Evolutionary conservation across 2,797 vertebrate genomes (phyloP).

Genomic region (Neopelma chrysocephalum): DNA sequence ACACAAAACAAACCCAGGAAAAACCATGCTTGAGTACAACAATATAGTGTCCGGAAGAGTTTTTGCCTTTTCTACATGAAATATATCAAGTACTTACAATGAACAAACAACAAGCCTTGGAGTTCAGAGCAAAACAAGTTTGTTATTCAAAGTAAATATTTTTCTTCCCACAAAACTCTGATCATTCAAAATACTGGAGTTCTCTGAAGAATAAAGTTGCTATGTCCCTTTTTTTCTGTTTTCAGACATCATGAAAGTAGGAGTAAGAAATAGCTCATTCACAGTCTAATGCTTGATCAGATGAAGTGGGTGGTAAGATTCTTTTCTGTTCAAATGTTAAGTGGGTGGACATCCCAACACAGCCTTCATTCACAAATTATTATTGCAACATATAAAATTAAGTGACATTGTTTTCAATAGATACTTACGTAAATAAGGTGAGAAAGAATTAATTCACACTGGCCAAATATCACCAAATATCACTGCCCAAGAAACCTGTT

Average conservation of each 20-base stretch:
- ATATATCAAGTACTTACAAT: rapidly evolving
- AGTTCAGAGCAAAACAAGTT: rapidly evolving
- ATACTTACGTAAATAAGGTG: not conserved
- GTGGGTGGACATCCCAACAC: rapidly evolving
- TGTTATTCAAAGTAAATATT: not conserved
- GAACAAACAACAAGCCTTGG: not conserved
- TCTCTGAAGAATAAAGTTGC: not conserved
- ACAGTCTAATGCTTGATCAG: not conserved
- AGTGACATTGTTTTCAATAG: not conserved
- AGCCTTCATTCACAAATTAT: not conserved
- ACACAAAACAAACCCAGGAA: not conserved
- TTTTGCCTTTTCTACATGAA: not conserved
- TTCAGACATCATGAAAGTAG: not conserved
- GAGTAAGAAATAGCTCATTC: not conserved
- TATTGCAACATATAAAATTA: not conserved
- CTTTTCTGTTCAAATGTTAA: not conserved
- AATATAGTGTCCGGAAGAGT: not conserved
- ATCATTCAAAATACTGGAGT: not conserved
- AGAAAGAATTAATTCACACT: not conserved
- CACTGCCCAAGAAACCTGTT: not conserved
- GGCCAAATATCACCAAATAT: not conserved
- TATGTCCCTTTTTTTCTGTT: not conserved
- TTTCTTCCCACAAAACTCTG: not conserved
- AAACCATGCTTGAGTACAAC: not conserved
- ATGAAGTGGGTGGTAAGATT: not conserved